Conservation (phyloP, 2,888 invertebrate species). For the Macrophya annulata region DNA sequence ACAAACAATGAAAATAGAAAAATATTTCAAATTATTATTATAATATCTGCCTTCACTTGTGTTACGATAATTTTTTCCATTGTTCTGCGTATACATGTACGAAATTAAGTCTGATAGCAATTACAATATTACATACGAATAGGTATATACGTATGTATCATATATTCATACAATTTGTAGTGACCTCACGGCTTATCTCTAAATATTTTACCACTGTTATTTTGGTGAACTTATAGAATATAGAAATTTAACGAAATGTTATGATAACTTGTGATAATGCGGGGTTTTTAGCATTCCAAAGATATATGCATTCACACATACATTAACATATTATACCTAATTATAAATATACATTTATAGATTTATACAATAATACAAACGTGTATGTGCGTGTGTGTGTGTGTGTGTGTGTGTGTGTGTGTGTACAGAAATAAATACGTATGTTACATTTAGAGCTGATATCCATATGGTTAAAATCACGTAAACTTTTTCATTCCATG, state of each 20-base stretch:
- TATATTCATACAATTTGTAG: neutral
- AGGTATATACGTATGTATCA: neutral
- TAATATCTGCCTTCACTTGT: neutral
- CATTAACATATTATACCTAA: slow-evolving; percentile 9
- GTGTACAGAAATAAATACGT: slow-evolving; percentile 7
- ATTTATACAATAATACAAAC: neutral
- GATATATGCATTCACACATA: slow-evolving; percentile 21
- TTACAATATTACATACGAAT: neutral
- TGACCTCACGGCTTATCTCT: neutral
- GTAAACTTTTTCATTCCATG: too few species aligned
- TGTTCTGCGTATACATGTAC: neutral
- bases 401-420: neutral
- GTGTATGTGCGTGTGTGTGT: too few species aligned
- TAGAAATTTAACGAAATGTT: slow-evolving; percentile 11
- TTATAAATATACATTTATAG: neutral
- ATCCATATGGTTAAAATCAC: too few species aligned
- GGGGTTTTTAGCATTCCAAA: slow-evolving; percentile 50
- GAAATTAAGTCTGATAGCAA: slow-evolving; percentile 33
- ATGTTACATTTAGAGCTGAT: neutral
- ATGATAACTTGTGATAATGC: neutral
- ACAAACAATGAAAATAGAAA: slow-evolving; percentile 1
- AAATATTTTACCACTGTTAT: neutral
- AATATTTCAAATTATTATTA: neutral
- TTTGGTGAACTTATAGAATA: neutral
- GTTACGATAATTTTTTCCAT: slow-evolving; percentile 8